These are phyloP conservation scores for Diarsia brunnea DNA, from an alignment of 2,888 invertebrate species.

Conservation along the genomic window DNA sequence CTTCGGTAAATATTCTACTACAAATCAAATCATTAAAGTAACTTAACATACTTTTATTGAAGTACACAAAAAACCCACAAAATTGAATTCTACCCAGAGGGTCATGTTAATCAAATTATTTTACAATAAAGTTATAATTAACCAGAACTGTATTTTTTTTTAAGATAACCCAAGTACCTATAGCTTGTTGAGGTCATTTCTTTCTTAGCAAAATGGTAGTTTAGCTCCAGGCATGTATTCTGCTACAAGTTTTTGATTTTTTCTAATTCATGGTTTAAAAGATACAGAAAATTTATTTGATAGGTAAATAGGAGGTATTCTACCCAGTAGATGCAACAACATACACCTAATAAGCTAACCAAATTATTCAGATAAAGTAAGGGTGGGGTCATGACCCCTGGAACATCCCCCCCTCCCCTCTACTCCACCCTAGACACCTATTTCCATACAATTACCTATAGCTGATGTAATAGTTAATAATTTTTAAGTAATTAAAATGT, in stretches of 20 bases:
- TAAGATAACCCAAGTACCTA: background rate
- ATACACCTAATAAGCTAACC: background rate
- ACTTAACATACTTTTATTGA: background rate
- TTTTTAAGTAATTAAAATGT: background rate
- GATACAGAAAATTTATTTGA: background rate
- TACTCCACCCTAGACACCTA: background rate
- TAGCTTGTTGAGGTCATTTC: background rate
- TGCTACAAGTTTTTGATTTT: background rate
- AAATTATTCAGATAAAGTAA: conserved; percentile 23
- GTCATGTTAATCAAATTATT: background rate
- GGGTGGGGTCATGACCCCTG: conserved; percentile 46
- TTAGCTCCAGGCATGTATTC: background rate
- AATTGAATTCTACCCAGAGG: background rate
- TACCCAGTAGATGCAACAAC: background rate
- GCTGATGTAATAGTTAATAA: conserved; percentile 21
- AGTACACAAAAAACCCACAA: background rate
- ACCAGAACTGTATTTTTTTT: background rate
- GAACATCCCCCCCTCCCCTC: conserved; percentile 1
- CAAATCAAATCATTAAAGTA: background rate
- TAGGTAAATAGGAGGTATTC: background rate
- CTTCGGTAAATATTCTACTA: conserved; percentile 5
- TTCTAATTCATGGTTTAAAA: background rate
- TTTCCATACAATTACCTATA: conserved; percentile 24
- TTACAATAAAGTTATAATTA: background rate
- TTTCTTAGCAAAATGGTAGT: background rate